Conservation (phyloP, 2,888 invertebrate species). For the Dendrolimus pini region DNA sequence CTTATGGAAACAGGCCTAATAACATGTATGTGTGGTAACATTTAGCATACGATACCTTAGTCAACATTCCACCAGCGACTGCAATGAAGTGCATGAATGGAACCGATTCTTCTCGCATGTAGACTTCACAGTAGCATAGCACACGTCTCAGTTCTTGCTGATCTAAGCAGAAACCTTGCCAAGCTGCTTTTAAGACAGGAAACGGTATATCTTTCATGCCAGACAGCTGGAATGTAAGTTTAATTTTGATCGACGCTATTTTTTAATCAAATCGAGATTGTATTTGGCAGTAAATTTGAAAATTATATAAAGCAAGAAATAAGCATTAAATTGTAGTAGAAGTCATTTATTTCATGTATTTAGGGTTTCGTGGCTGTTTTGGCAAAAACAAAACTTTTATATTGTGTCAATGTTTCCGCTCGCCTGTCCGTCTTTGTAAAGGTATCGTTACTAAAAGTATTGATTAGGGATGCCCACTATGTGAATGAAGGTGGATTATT, state of each 20-base stretch:
- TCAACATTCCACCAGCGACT: constrained; percentile 81
- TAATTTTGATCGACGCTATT: background rate
- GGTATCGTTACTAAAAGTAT: too few species aligned
- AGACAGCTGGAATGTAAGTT: constrained; percentile 32
- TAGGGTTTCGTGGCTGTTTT: too few species aligned
- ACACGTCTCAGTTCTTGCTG: constrained; percentile 80
- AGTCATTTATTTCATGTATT: too few species aligned
- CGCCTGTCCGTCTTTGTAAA: too few species aligned
- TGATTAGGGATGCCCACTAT: too few species aligned
- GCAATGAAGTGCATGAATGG: constrained; percentile 85
- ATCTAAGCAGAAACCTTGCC: constrained; percentile 81
- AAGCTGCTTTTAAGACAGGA: constrained; percentile 51
- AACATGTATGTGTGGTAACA: too few species aligned
- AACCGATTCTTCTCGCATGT: constrained; percentile 72
- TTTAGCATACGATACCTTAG: constrained; percentile 61
- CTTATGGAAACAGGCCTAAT: too few species aligned
- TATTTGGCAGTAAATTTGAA: too few species aligned
- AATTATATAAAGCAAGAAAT: constrained; percentile 1
- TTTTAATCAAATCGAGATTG: too few species aligned
- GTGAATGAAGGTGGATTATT: too few species aligned
- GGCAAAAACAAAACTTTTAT: too few species aligned
- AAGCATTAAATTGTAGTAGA: background rate
- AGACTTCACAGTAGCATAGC: constrained; percentile 82
- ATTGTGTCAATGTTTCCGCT: too few species aligned
- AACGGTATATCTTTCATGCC: constrained; percentile 52